A percentile compares a stretch with the other conserved stretches of the same genome.
Evolutionary conservation across 2,113 vertebrate genomes (phyloP).

Genomic region (Stomatorhinus ivindoensis): DNA sequence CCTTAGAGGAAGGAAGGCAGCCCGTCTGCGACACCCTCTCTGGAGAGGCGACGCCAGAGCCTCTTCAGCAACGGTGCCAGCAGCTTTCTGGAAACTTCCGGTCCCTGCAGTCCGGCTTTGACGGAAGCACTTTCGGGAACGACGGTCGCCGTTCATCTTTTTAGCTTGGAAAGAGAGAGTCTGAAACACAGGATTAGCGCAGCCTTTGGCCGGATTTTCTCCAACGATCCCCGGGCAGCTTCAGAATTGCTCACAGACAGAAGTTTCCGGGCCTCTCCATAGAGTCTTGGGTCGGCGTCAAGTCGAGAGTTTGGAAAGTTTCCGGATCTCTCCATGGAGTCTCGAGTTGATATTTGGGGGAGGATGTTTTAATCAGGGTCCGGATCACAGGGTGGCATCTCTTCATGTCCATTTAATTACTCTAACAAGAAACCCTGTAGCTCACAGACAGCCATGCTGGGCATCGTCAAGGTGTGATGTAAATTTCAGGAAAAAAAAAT

Average conservation of each 20-base stretch:
- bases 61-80: background rate
- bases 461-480: background rate
- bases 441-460: background rate
- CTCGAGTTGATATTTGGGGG: background rate
- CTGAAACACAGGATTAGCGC: background rate
- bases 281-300: background rate
- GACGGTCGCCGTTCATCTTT: background rate
- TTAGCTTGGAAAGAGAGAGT: background rate
- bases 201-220: background rate
- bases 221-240: background rate
- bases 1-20: background rate
- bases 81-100: background rate
- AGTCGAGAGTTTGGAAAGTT: background rate
- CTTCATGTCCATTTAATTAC: background rate
- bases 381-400: background rate
- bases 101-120: background rate
- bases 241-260: background rate
- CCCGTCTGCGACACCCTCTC: background rate
- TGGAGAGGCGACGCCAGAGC: background rate
- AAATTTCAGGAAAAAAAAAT: background rate
- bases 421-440: background rate
- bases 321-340: background rate
- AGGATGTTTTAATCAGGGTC: background rate
- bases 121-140: background rate
- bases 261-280: background rate